Percentiles rank a stretch among this genome's conserved stretches.
phyloP scores from a whole-genome alignment of 2,888 invertebrate species.

The Phasia obesa region DNA sequence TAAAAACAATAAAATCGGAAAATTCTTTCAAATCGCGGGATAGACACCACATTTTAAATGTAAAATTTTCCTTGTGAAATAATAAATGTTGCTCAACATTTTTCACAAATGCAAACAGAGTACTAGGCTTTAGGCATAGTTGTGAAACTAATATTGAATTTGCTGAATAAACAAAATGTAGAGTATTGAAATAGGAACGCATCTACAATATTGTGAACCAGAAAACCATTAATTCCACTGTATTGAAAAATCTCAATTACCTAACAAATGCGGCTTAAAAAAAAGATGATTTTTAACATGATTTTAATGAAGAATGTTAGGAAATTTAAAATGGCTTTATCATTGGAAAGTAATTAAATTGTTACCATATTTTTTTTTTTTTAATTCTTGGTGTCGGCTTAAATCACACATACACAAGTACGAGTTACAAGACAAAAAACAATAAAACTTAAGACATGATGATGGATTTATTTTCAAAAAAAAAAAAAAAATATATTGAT shows the following conservation, averaged over 20 bases:
- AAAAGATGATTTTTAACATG: conserved; percentile 18
- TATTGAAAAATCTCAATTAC: not conserved
- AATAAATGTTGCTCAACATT: no score
- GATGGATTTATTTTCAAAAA: conserved; percentile 65
- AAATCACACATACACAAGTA: conserved; percentile 30
- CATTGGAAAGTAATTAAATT: conserved; percentile 81
- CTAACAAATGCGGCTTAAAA: conserved; percentile 3
- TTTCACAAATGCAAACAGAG: no score
- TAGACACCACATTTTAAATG: no score
- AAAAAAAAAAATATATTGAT: conserved; percentile 70
- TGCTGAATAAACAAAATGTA: no score
- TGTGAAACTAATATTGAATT: no score
- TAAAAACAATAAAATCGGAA: no score
- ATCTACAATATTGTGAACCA: no score
- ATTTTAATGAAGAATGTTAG: conserved; percentile 15
- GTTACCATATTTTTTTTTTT: conserved; percentile 69
- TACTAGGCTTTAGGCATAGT: no score
- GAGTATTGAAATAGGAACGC: no score
- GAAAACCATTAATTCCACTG: no score
- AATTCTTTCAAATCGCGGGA: no score
- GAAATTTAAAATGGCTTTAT: conserved; percentile 69
- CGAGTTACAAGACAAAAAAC: conserved; percentile 17
- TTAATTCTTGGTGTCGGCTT: conserved; percentile 26
- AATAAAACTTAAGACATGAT: conserved; percentile 61
- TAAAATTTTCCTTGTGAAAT: no score